A percentile compares a stretch with the other conserved stretches of the same genome.
Conservation (phyloP, 1,140 invertebrate genomes). For the Limonius californicus region DNA sequence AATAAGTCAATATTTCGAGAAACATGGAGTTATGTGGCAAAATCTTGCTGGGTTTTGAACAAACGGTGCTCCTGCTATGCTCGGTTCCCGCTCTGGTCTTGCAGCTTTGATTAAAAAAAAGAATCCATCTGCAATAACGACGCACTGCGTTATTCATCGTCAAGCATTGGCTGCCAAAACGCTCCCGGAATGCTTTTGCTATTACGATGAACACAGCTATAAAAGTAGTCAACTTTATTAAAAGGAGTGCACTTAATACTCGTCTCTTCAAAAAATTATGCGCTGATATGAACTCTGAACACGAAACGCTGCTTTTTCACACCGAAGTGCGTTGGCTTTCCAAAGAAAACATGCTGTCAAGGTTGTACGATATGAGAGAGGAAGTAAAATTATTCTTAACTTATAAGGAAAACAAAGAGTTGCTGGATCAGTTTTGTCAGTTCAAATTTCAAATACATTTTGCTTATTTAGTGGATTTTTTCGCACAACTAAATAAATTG, state of each 20-base stretch:
- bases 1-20: no score
- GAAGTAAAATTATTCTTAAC: no score
- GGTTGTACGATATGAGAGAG: no score
- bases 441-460: no score
- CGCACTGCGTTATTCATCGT: background rate
- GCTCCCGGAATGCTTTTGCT: background rate
- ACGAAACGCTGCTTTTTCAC: no score
- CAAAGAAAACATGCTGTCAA: conserved; percentile 27
- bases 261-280: conserved; percentile 36
- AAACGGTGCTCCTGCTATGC: conserved; percentile 44
- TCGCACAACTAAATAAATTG: no score
- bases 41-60: conserved; percentile 41
- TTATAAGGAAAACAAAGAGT: no score
- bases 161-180: background rate
- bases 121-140: background rate
- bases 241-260: conserved; percentile 37
- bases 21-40: conserved; percentile 28
- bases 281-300: conserved; percentile 27
- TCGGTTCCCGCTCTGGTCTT: conserved; percentile 20
- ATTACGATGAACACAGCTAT: conserved; percentile 16
- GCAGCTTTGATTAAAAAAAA: background rate
- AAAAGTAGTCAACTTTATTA: conserved; percentile 40
- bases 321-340: conserved; percentile 32
- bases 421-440: no score
- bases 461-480: no score